Evolutionary conservation across 92 coral and sea anemone genomes (phyloP).

Genomic region (Zoanthus gigantus): DNA sequence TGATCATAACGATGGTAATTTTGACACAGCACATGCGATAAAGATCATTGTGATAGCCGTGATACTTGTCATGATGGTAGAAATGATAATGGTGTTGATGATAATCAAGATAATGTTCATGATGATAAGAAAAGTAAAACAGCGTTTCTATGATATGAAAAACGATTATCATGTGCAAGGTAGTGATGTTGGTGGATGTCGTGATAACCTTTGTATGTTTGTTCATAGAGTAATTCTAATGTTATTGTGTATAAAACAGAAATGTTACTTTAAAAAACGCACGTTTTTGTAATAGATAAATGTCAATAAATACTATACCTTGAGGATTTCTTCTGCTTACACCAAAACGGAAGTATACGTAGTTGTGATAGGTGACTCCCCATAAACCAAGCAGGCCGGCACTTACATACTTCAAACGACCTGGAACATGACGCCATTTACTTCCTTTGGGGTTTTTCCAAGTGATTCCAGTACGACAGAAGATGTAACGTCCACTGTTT

Average conservation of each 20-base stretch:
- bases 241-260: too few species aligned
- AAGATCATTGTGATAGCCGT: background rate
- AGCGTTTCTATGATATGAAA: too few species aligned
- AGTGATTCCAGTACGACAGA: conserved; percentile 36
- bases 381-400: conserved; percentile 2
- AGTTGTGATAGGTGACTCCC: background rate
- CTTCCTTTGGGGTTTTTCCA: conserved; percentile 24
- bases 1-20: background rate
- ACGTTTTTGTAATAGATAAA: background rate
- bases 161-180: too few species aligned
- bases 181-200: too few species aligned
- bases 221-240: too few species aligned
- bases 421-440: conserved; percentile 5
- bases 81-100: background rate
- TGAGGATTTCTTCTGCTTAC: conserved; percentile 1
- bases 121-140: background rate
- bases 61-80: background rate
- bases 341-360: conserved; percentile 27
- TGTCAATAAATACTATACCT: background rate
- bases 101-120: background rate
- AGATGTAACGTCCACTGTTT: conserved; percentile 20
- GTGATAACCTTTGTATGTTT: too few species aligned
- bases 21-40: background rate
- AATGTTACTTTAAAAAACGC: background rate
- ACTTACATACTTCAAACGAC: conserved; percentile 7